Evolutionary conservation across 1,140 invertebrate species (phyloP).

Genomic region (Vollenhovia emeryi): DNA sequence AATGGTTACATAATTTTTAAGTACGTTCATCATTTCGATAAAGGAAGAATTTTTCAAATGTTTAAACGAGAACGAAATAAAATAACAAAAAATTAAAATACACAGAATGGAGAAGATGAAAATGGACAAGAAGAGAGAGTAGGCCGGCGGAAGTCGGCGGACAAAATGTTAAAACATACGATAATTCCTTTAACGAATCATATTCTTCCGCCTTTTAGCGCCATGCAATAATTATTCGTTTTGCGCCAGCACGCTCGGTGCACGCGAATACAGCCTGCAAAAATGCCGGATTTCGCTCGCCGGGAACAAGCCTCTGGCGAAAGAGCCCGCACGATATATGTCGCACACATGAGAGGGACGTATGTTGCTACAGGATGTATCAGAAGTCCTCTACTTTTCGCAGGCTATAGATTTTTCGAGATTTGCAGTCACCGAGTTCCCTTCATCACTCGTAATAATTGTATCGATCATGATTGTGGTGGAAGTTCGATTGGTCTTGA

Average conservation of each 20-base stretch:
- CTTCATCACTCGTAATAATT: neutral
- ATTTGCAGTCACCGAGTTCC: neutral
- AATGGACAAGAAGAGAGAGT: neutral
- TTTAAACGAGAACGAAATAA: neutral
- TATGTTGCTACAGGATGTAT: slow-evolving; percentile 31
- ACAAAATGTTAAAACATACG: slow-evolving; percentile 45
- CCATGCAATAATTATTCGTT: slow-evolving; percentile 48
- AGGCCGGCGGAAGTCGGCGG: neutral
- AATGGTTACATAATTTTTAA: neutral
- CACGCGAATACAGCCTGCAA: neutral
- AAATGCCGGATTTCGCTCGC: slow-evolving; percentile 40
- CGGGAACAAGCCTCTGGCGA: slow-evolving; percentile 5
- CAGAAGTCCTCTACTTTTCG: neutral
- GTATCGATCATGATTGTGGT: neutral
- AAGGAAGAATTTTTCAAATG: neutral
- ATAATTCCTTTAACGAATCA: slow-evolving; percentile 53
- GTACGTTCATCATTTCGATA: neutral
- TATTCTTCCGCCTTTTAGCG: slow-evolving; percentile 43
- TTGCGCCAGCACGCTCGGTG: neutral
- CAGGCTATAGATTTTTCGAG: neutral
- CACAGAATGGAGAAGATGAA: neutral
- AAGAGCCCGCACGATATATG: slow-evolving; percentile 35
- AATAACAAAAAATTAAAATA: slow-evolving; percentile 42
- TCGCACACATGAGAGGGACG: slow-evolving; percentile 2
- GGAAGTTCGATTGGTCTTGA: neutral